Conservation (phyloP, 2,113 vertebrate genomes). For the Corythornis vintsioides region DNA sequence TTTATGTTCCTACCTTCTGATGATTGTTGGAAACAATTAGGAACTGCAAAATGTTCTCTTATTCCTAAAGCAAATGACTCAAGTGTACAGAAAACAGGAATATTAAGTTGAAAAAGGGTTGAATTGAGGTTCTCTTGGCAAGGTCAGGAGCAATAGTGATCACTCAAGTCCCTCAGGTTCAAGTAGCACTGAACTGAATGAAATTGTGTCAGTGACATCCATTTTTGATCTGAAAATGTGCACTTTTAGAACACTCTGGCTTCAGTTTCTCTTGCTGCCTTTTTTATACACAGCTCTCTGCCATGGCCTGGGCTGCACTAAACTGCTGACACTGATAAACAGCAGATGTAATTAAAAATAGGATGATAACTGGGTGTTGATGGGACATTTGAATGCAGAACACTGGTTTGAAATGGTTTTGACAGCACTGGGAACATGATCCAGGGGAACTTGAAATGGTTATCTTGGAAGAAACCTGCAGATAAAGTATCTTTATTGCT, state of each 20-base stretch:
- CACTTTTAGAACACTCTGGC: not conserved
- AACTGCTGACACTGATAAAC: not conserved
- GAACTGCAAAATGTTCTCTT: not conserved
- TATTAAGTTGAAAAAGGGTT: not conserved
- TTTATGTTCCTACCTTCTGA: not conserved
- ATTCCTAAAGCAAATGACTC: not conserved
- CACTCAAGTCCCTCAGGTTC: not conserved
- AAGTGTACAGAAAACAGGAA: not conserved
- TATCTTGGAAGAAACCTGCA: not conserved
- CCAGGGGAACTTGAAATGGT: not conserved
- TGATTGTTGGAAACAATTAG: not conserved
- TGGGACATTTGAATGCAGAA: not conserved
- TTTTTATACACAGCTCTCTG: not conserved
- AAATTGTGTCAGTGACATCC: not conserved
- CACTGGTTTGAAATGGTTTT: not conserved
- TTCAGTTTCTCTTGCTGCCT: not conserved
- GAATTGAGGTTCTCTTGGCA: not conserved
- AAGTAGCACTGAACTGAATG: not conserved
- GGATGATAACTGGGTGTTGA: not conserved
- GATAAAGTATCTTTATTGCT: not conserved
- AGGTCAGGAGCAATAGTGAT: not conserved
- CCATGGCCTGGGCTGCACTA: not conserved
- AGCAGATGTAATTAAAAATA: not conserved
- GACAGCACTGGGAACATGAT: not conserved
- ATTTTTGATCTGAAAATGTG: fast-evolving